Evolutionary conservation across 2,113 vertebrate species (phyloP), one percentile per base, ranked within the genome.

Genomic region (Galemys pyrenaicus): DNA sequence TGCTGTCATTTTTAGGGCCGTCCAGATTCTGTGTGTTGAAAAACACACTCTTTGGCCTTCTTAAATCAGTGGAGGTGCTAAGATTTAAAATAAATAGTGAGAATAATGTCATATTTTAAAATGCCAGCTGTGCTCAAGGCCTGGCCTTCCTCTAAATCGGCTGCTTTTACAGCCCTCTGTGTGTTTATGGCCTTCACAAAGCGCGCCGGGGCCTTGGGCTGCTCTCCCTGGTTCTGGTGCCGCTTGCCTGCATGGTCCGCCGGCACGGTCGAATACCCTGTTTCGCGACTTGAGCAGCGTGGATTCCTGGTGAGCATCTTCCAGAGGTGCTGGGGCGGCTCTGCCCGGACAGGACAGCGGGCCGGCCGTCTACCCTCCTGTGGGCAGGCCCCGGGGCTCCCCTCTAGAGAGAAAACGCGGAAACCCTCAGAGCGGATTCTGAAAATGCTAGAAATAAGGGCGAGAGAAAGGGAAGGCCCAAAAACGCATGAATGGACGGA

Each of bases 71-170:
- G 15, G 67, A 91, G 95, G 86, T 82, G 39, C 41, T 30, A 71
- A 96, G 89, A 89, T 95, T 94, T 92, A 93, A 92, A 96, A 94
- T 94, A 94, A 94, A 96, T 90, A 95, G 93, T 49, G 93, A 44
- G 95, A 94, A 91, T 82, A 81, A 81, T 78, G 85, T 92, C 92
- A 78, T 67, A 87, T 94, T 95, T 97, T 95, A 90, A 94, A 95
- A 96, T 78, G 75, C 88, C 96, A 95, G 96, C 94, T 94, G 96
- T 74, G 90, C 64, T 11, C 56, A 24, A 39, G 37, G 32, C 15
- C 67, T 35, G 16, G 64, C 51, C 37, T 82, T 30, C 85, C 39
- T 77, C 62, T 75, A 81, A 92, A 93, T 88, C 87, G 88, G 89
- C 70, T 56, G 94, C 78, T 70, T 91, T 75, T 70, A 79, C 12